Evolutionary conservation across 2,797 vertebrate genomes (phyloP).

Genomic region (Gymnodraco acuticeps): DNA sequence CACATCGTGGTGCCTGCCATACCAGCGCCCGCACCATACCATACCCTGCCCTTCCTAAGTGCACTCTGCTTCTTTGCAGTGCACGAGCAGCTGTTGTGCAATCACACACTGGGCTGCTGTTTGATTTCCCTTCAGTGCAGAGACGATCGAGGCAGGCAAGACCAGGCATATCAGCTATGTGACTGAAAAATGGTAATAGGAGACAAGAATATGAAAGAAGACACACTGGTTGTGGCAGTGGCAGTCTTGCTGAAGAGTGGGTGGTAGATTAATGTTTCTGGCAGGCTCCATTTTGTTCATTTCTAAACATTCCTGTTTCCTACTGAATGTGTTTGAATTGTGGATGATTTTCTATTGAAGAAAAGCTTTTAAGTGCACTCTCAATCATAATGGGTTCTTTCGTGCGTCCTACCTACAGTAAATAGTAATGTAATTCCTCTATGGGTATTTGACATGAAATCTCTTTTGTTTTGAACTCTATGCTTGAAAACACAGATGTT

Average conservation of each 20-base stretch:
- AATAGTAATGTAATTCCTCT: conserved; percentile 78
- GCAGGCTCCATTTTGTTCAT: conserved; percentile 78
- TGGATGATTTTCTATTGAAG: conserved; percentile 73
- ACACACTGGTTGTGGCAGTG: conserved; percentile 75
- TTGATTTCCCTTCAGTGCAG: conserved; percentile 80
- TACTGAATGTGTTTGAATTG: conserved; percentile 72
- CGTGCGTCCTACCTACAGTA: conserved; percentile 64
- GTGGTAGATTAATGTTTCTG: conserved; percentile 77
- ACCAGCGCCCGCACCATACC: conserved; percentile 51
- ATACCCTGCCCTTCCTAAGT: conserved; percentile 73
- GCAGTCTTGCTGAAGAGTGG: conserved; percentile 75
- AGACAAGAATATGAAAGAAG: conserved; percentile 84
- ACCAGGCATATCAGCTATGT: conserved; percentile 88
- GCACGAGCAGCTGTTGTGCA: conserved; percentile 84
- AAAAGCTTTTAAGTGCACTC: conserved; percentile 68
- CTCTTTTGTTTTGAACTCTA: conserved; percentile 60
- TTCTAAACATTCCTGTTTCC: conserved; percentile 74
- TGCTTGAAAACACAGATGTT: conserved; percentile 67
- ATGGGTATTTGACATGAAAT: conserved; percentile 64
- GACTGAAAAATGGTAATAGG: conserved; percentile 81
- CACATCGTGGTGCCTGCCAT: conserved; percentile 55
- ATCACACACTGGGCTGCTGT: conserved; percentile 80
- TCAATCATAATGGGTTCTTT: conserved; percentile 65
- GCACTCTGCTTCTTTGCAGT: conserved; percentile 64
- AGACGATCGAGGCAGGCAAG: conserved; percentile 85